These are phyloP conservation scores for Thomomys bottae DNA, from an alignment of 2,113 vertebrate genomes.

Conservation along the genomic window DNA sequence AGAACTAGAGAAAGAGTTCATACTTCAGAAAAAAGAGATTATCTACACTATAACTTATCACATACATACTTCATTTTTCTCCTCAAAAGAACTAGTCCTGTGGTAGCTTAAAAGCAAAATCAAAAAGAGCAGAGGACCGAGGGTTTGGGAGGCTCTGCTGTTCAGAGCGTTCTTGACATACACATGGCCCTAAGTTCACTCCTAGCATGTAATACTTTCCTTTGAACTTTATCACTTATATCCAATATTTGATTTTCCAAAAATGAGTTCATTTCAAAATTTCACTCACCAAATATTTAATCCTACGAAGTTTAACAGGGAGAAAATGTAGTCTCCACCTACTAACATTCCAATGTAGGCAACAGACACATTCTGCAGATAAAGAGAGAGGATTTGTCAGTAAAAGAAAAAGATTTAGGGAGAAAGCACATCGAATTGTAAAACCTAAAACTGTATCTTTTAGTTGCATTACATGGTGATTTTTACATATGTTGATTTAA, in stretches of 20 bases:
- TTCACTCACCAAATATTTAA: constrained; percentile 95
- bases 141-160: background rate
- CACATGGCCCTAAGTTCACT: background rate
- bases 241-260: constrained; percentile 36
- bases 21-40: too few species aligned
- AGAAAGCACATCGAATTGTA: background rate
- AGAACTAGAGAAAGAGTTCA: too few species aligned
- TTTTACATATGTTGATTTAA: background rate
- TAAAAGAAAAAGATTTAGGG: background rate
- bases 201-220: background rate
- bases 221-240: background rate
- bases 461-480: constrained; percentile 1
- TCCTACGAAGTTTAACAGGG: constrained; percentile 92
- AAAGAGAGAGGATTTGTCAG: constrained; percentile 18
- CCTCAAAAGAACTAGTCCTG: too few species aligned
- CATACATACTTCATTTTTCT: too few species aligned
- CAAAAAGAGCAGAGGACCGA: background rate
- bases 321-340: constrained; percentile 95
- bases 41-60: too few species aligned
- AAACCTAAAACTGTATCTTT: background rate
- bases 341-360: constrained; percentile 94
- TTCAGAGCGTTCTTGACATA: background rate
- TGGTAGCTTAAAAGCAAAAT: background rate
- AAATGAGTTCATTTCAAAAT: constrained; percentile 60
- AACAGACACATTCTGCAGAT: constrained; percentile 92